Evolutionary conservation across 1,140 invertebrate species (phyloP).

Genomic region (Bombus sibiricus): DNA sequence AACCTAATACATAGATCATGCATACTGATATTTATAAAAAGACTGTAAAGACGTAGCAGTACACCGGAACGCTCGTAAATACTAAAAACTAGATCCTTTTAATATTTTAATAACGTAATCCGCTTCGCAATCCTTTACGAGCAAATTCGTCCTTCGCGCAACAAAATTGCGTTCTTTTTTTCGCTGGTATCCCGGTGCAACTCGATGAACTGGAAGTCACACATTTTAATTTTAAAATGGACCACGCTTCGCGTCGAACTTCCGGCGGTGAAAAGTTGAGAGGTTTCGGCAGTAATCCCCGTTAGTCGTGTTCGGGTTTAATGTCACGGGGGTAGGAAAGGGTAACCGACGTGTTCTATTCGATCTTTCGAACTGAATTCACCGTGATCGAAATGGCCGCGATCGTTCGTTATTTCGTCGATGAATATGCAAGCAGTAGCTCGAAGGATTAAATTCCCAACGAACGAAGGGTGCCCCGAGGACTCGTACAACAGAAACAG

Average conservation of each 20-base stretch:
- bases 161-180: background rate
- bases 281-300: constrained; percentile 11
- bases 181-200: too few relatives aligned
- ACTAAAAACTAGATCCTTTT: background rate
- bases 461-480: background rate
- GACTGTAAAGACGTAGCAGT: background rate
- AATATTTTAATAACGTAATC: background rate
- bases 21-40: background rate
- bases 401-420: background rate
- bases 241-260: constrained; percentile 6
- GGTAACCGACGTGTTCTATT: background rate
- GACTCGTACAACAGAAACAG: background rate
- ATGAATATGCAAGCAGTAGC: background rate
- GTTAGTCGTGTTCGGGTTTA: constrained; percentile 26
- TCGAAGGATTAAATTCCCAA: background rate
- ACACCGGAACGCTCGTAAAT: background rate
- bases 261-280: constrained; percentile 16
- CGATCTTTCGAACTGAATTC: constrained; percentile 26
- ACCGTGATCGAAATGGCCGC: background rate
- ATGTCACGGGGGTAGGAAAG: background rate
- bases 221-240: constrained; percentile 30
- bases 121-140: background rate
- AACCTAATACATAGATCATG: too few relatives aligned
- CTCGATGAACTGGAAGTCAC: constrained; percentile 17
- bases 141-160: background rate